Base-by-base conservation (phyloP, 2,888 invertebrate species). In the Lycia hirtaria region DNA sequence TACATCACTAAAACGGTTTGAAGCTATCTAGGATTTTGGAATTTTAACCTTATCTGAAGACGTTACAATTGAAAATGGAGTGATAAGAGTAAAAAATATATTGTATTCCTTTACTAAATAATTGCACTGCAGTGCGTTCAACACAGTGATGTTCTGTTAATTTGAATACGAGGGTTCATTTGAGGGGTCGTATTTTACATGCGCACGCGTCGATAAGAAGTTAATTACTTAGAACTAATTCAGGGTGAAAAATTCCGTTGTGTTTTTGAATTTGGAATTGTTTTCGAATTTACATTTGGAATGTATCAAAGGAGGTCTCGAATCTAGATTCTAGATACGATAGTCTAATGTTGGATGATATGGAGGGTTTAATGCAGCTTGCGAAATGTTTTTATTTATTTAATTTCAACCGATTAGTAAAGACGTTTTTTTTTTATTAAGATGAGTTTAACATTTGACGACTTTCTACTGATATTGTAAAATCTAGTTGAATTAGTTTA, bases 191-290 rank as follows among this genome's bases (percentile, higher is more conserved):
- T 75, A 70, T 72, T 75, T 73, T 54, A 60, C 73, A 65, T 76
- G 87, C 87, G 89, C 90, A 87, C 88, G 87, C 87, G 89, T 77
- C 87, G 87, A 80, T 84, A 80, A 80, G 84, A 80, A 78, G 83
- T 87, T 88, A 90, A 90, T 90, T 90, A 91, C 87, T 90, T 87
- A 87, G 86, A 90, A 88, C 88, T 88, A 90, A 90, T 89, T 85
- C 84, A 82, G 75, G 82, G 80, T 76, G 75, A 71, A 75, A 75
- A 80, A 85, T 85, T 78, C 83, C 83, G 84, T 89, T 87, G 82
- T 72, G 67, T 75, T 75, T 22, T 80, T 75, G 68, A 71, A 78
- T 76, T 73, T 71, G 67, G 71, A 75, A 77, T 76, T 24, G 67
- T 56, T 69, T 65, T 63, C 38, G 62, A 69, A 59, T 59, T 59